Percentiles rank a stretch among this genome's conserved stretches.
These are phyloP conservation scores for Enteromius viviparus DNA, from an alignment of 2,797 vertebrate species.

Conservation along the genomic window DNA sequence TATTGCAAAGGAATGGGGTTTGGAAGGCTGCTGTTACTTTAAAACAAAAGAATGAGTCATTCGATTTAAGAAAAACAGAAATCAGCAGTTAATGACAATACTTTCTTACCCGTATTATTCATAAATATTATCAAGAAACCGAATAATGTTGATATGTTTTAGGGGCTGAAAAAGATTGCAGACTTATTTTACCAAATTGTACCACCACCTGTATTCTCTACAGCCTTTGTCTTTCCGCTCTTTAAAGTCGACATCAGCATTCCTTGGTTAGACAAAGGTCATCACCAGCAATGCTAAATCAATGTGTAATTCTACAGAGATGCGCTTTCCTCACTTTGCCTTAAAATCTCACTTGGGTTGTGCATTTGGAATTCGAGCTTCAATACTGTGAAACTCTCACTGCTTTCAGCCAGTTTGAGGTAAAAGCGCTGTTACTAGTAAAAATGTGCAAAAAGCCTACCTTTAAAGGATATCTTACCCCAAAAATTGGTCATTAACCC, in stretches of 20 bases:
- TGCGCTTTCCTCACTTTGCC: not conserved
- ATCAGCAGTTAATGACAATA: not conserved
- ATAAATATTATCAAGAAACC: not conserved
- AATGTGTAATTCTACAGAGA: not conserved
- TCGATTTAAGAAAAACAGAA: not conserved
- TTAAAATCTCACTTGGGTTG: not conserved
- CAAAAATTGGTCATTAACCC: not conserved
- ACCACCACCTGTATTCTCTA: not conserved
- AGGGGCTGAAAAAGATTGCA: not conserved
- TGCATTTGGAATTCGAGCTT: constrained; percentile 1
- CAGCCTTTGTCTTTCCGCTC: not conserved
- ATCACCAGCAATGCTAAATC: not conserved
- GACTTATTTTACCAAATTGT: not conserved
- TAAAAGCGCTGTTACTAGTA: not conserved
- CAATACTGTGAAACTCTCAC: not conserved
- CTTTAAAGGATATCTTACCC: not conserved
- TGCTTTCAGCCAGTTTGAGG: not conserved
- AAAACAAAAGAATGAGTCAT: constrained; percentile 2
- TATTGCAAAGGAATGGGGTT: not conserved
- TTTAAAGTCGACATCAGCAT: constrained; percentile 14
- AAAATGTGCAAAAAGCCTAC: not conserved
- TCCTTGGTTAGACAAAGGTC: not conserved
- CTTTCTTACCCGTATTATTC: not conserved
- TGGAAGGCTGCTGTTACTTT: not conserved
- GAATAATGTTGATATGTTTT: not conserved